Evolutionary conservation across 2,797 vertebrate species (phyloP), one percentile per base, ranked within the genome.

Genomic region (Coregonus suidteri): DNA sequence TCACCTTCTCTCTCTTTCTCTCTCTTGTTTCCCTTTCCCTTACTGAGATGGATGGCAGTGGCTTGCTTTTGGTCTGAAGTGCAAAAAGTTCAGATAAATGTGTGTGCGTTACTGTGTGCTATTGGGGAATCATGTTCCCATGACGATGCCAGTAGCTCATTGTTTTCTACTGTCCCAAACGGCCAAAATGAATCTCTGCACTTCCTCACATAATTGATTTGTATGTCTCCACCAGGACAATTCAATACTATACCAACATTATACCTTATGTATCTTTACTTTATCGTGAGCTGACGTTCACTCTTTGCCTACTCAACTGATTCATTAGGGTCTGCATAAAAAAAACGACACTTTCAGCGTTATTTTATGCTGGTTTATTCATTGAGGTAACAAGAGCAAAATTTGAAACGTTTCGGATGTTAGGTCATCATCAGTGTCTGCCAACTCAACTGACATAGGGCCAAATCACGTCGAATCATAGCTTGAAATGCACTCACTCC

Each of bases 31-130:
- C 82, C 87, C 54, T 37, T 56, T 77, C 70, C 35, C 37, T 76
- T 81, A 77, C 80, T 47, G 82, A 91, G 88, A 91, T 90, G 82
- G 87, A 91, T 91, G 85, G 71, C 30, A 41, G 85, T 87, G 79
- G 86, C 85, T 85, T 69, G 80, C 78, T 78, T 81, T 80, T 4
- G 77, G 88, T 86, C 87, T 62, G 54, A 87, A 85, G 89, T 82
- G 82, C 77, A 72, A 20, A 67, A 41, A 47, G 34, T 84, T 83
- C 79, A 88, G 90, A 92, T 88, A 82, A 89, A 92, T 88, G 86
- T 74, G 64, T 81, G 88, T 85, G 81, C 80, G 85, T 59, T 74
- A 65, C 62, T 69, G 67, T 37, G 74, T 81, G 81, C 86, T 88
- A 62, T 75, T 77, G 86, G 88, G 90, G 92, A 91, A 87, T 82